phyloP scores from a whole-genome alignment of 2,888 invertebrate species.

The Exephanes ischioxanthus region DNA sequence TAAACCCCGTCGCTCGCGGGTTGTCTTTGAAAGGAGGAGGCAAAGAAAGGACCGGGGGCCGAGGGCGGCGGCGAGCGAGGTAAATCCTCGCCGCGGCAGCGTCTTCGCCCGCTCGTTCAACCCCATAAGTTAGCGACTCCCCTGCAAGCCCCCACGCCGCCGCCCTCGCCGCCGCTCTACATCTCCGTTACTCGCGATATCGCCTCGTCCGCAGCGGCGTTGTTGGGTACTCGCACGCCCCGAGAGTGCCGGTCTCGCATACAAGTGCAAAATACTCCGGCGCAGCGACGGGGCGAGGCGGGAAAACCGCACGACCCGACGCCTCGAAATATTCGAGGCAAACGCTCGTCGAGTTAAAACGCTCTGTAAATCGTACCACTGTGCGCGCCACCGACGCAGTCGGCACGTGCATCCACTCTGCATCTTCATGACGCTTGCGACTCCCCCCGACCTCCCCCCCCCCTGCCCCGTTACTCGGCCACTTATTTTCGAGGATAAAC shows the following conservation, averaged over 20 bases:
- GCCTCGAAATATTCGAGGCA: conserved; percentile 46
- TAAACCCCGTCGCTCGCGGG: conserved; percentile 41
- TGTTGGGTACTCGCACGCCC: not conserved
- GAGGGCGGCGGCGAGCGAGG: conserved; percentile 39
- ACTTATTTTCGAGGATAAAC: not conserved
- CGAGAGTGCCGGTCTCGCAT: conserved; percentile 45
- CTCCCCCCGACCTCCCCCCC: too few species aligned
- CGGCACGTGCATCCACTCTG: conserved; percentile 29
- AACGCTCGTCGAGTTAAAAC: conserved; percentile 34
- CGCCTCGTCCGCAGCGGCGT: conserved; percentile 32
- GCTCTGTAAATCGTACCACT: conserved; percentile 28
- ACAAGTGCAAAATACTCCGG: conserved; percentile 9
- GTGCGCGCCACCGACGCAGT: conserved; percentile 8
- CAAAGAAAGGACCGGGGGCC: conserved; percentile 16
- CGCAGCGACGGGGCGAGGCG: not conserved
- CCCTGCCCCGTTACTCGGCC: not conserved
- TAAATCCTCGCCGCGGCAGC: conserved; percentile 66
- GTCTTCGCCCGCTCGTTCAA: conserved; percentile 55
- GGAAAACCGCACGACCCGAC: conserved; percentile 1
- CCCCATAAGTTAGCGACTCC: conserved; percentile 62
- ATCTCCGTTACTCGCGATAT: conserved; percentile 60
- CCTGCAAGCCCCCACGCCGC: conserved; percentile 28
- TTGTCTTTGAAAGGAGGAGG: conserved; percentile 37
- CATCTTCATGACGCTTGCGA: conserved; percentile 16
- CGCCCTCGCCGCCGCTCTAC: conserved; percentile 50